These are phyloP conservation scores for Beroe forskalii DNA, from an alignment of 37 sponge, comb jelly and placozoan genomes.

Conservation along the genomic window DNA sequence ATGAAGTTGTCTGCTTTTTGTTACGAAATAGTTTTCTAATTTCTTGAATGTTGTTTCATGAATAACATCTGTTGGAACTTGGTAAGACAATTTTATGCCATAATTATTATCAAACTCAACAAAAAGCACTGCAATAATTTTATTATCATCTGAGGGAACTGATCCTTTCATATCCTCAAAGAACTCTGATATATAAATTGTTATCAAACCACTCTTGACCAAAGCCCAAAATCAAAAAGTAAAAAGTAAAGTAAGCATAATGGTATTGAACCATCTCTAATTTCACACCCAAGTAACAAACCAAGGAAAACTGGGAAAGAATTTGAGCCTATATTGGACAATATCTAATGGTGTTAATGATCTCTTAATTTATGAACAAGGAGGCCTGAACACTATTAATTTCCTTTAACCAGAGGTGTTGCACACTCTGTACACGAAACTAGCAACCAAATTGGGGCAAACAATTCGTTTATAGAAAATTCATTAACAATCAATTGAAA, in stretches of 20 bases:
- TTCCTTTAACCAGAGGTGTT: too few relatives aligned
- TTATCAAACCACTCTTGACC: background rate
- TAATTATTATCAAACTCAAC: slow-evolving; percentile 55
- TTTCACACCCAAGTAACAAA: background rate
- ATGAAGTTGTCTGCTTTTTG: slow-evolving; percentile 39
- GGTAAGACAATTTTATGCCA: slow-evolving; percentile 46
- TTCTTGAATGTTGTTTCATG: slow-evolving; percentile 14
- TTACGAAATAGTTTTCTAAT: slow-evolving; percentile 20
- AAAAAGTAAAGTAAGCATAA: background rate
- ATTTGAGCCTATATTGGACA: too few relatives aligned
- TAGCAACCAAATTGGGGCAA: too few relatives aligned
- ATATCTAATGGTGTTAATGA: too few relatives aligned
- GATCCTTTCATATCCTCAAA: slow-evolving; percentile 26
- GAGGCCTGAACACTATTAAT: too few relatives aligned
- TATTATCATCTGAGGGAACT: background rate
- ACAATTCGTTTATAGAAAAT: too few relatives aligned
- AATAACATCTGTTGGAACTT: slow-evolving; percentile 7
- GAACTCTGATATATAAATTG: background rate
- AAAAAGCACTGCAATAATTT: slow-evolving; percentile 23
- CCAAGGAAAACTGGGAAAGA: too few relatives aligned
- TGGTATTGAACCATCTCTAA: too few relatives aligned
- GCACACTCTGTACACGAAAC: too few relatives aligned
- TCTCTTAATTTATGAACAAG: too few relatives aligned
- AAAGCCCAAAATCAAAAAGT: background rate
- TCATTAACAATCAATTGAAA: too few relatives aligned